Conservation (phyloP, 2,113 vertebrate genomes). For the Chunga burmeisteri region DNA sequence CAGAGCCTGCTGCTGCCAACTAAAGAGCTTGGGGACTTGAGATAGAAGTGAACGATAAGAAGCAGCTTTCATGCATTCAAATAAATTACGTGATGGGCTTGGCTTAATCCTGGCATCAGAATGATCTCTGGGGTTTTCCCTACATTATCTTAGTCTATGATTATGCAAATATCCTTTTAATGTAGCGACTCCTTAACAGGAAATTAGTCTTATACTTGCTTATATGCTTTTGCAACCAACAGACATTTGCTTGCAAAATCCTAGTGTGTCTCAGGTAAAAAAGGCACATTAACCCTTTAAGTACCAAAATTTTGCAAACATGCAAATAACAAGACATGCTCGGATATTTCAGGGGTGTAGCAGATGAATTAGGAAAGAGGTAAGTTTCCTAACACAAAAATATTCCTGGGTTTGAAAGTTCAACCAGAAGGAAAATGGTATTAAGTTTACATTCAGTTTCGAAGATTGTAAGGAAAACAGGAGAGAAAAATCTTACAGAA, state of each 20-base stretch:
- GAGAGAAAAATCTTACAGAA: neutral
- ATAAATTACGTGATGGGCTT: slow-evolving; percentile 61
- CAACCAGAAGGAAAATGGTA: slow-evolving; percentile 5
- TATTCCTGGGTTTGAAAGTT: slow-evolving; percentile 44
- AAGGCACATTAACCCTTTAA: slow-evolving; percentile 15
- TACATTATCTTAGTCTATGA: slow-evolving; percentile 49
- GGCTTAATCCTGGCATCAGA: slow-evolving; percentile 60
- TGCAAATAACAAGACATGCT: slow-evolving; percentile 3
- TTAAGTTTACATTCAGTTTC: neutral
- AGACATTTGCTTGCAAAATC: slow-evolving; percentile 57
- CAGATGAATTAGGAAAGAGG: neutral
- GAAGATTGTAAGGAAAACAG: neutral
- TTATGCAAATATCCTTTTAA: slow-evolving; percentile 71
- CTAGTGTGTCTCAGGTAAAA: slow-evolving; percentile 21
- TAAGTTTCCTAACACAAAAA: slow-evolving; percentile 1
- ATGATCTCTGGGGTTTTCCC: slow-evolving; percentile 61
- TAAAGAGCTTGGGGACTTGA: slow-evolving; percentile 35
- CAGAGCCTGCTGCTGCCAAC: slow-evolving; percentile 23
- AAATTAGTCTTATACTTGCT: slow-evolving; percentile 52
- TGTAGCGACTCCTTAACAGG: slow-evolving; percentile 63
- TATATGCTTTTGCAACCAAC: slow-evolving; percentile 34
- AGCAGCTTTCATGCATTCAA: slow-evolving; percentile 53
- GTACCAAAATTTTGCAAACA: neutral
- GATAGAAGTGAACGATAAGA: slow-evolving; percentile 36
- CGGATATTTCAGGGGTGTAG: neutral